These are phyloP conservation scores for Diachrysia chrysitis DNA, from an alignment of 2,888 invertebrate species.

Conservation along the genomic window DNA sequence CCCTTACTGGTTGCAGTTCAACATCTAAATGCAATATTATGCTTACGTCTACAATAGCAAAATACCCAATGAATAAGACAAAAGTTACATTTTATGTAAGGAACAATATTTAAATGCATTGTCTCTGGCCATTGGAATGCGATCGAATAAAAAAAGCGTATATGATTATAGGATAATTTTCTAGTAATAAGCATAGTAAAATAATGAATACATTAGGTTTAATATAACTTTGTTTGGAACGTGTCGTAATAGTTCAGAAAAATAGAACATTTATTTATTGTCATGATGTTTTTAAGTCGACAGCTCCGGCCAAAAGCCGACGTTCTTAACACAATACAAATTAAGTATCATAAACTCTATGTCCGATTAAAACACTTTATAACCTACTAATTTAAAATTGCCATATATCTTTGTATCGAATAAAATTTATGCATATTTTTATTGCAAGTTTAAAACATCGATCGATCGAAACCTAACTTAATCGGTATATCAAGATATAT, in stretches of 20 bases:
- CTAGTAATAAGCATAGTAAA: conserved; percentile 46
- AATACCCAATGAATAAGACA: conserved; percentile 68
- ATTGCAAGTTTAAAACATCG: conserved; percentile 65
- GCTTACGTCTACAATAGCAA: conserved; percentile 75
- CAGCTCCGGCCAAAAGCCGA: conserved; percentile 55
- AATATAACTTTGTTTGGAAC: conserved; percentile 39
- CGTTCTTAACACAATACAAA: conserved; percentile 57
- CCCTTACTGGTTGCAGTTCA: conserved; percentile 31
- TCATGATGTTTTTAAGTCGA: conserved; percentile 80
- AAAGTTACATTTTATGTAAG: conserved; percentile 68
- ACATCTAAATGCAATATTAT: conserved; percentile 73
- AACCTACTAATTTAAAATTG: conserved; percentile 56
- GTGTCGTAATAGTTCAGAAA: conserved; percentile 69
- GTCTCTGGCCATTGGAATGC: conserved; percentile 65
- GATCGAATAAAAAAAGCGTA: conserved; percentile 44
- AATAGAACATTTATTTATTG: conserved; percentile 85
- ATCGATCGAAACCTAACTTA: conserved; percentile 51
- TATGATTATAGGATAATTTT: conserved; percentile 41
- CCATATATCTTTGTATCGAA: conserved; percentile 48
- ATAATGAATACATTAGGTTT: conserved; percentile 35
- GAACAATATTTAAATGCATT: conserved; percentile 80
- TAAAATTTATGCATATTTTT: conserved; percentile 50
- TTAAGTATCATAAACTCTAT: conserved; percentile 58
- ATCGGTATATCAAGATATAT: conserved; percentile 67
- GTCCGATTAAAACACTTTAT: conserved; percentile 52